Evolutionary conservation across 2,888 invertebrate species (phyloP).

Genomic region (Epinotia brunnichana): DNA sequence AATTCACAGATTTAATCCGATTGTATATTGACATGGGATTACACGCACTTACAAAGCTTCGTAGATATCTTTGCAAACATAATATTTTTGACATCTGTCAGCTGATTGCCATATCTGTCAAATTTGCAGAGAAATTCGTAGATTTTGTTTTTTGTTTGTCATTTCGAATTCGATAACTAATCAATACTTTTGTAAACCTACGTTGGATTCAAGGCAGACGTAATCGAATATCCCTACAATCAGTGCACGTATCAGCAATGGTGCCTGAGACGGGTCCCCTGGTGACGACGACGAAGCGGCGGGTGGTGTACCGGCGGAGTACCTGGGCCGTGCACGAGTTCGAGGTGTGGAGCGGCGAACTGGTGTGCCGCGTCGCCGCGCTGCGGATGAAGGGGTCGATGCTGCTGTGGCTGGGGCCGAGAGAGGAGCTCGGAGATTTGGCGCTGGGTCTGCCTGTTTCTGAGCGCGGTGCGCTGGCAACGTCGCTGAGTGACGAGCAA

Average conservation of each 20-base stretch:
- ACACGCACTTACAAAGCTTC: no score
- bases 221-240: neutral
- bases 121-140: neutral
- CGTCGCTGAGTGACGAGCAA: slow-evolving; percentile 44
- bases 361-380: slow-evolving; percentile 59
- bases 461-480: slow-evolving; percentile 46
- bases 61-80: neutral
- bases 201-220: neutral
- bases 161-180: neutral
- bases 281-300: slow-evolving; percentile 20
- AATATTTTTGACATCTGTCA: neutral
- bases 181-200: neutral
- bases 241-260: slow-evolving; percentile 6
- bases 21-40: no score
- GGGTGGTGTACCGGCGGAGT: slow-evolving; percentile 51
- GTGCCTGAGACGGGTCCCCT: slow-evolving; percentile 9
- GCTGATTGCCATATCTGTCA: slow-evolving; percentile 6
- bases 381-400: slow-evolving; percentile 63
- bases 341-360: slow-evolving; percentile 65
- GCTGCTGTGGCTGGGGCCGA: slow-evolving; percentile 65
- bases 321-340: slow-evolving; percentile 66
- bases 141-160: neutral
- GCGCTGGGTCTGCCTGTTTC: slow-evolving; percentile 59
- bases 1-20: no score
- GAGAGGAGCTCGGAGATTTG: slow-evolving; percentile 53